A percentile compares a stretch with the other conserved stretches of the same genome.
These are phyloP conservation scores for Pygocentrus nattereri DNA, from an alignment of 2,797 vertebrate genomes.

Conservation along the genomic window DNA sequence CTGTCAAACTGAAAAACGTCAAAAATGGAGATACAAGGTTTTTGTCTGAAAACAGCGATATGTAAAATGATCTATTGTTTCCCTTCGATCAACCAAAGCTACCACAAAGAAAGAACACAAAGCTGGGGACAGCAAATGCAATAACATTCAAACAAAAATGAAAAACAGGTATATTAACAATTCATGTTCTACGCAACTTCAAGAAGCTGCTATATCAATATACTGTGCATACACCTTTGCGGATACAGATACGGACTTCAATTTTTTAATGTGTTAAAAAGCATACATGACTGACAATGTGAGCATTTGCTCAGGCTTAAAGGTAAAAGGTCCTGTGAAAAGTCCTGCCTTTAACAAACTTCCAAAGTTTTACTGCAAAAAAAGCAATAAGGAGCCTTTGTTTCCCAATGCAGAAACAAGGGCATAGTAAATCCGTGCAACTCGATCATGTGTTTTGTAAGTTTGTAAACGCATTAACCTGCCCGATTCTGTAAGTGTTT, in stretches of 20 bases:
- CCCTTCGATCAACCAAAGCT: not conserved
- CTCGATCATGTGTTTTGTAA: not conserved
- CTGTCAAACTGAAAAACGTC: no score
- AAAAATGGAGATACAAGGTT: no score
- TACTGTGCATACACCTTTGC: not conserved
- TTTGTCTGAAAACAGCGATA: no score
- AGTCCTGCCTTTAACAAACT: not conserved
- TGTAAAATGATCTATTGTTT: not conserved
- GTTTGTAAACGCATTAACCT: not conserved
- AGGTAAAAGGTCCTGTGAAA: not conserved
- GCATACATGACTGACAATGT: not conserved
- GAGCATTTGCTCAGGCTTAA: not conserved
- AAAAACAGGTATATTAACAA: no score
- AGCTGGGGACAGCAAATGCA: no score
- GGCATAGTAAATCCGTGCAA: not conserved
- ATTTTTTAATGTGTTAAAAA: not conserved
- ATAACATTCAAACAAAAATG: no score
- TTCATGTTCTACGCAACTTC: no score
- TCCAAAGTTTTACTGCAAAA: not conserved
- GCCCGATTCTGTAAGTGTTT: not conserved
- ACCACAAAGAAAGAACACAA: not conserved
- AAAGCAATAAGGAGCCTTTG: not conserved
- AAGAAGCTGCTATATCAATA: no score
- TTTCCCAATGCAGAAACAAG: not conserved
- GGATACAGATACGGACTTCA: not conserved